These are phyloP conservation scores for Plecotus auritus DNA, from an alignment of 2,113 vertebrate species.

Conservation along the genomic window DNA sequence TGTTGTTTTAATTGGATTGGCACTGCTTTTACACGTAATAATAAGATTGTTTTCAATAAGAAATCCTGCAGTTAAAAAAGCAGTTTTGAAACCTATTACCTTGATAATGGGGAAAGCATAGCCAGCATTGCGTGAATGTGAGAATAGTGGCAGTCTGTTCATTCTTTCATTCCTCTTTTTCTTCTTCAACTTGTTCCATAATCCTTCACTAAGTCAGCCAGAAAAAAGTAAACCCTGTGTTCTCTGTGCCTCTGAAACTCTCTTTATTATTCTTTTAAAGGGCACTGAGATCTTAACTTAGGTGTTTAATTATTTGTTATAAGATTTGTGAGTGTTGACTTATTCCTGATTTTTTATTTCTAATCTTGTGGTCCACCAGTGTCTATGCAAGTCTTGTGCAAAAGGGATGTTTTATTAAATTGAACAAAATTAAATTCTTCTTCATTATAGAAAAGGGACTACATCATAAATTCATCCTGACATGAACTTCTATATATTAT, in stretches of 20 bases:
- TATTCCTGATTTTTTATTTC: background rate
- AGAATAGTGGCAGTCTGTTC: background rate
- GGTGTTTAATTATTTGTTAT: background rate
- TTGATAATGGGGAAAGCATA: background rate
- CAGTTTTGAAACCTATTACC: background rate
- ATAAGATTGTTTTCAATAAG: background rate
- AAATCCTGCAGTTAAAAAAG: background rate
- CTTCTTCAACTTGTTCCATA: background rate
- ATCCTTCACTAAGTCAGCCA: background rate
- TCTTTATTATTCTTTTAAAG: background rate
- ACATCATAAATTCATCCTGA: background rate
- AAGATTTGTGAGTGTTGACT: background rate
- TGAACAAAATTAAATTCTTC: background rate
- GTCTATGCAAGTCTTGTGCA: background rate
- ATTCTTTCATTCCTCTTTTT: background rate
- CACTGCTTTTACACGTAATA: background rate
- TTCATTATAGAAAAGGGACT: background rate
- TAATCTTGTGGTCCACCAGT: background rate
- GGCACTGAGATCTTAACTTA: background rate
- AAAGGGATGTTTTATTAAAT: background rate
- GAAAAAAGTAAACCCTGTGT: background rate
- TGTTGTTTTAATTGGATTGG: background rate
- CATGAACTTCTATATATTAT: background rate
- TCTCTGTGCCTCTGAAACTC: background rate
- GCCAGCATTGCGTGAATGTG: background rate